Conservation (phyloP, 2,797 vertebrate species). For the Podarcis siculus region DNA sequence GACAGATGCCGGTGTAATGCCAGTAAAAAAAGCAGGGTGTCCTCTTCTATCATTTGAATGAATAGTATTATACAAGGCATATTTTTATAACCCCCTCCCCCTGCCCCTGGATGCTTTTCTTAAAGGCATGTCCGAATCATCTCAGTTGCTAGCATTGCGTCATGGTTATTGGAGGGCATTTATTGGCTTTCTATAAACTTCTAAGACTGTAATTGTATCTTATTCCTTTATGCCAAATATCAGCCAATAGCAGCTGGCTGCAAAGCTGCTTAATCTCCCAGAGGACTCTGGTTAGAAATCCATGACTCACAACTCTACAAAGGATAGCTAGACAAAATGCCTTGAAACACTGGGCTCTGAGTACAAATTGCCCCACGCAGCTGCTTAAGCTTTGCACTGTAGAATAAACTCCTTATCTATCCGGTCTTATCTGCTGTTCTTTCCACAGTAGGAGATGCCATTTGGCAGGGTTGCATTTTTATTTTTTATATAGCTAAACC, state of each 20-base stretch:
- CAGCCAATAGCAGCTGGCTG: constrained; percentile 76
- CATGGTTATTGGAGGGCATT: constrained; percentile 69
- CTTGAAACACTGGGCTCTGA: constrained; percentile 64
- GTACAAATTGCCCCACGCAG: constrained; percentile 58
- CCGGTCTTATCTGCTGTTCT: not conserved
- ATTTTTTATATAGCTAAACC: not conserved
- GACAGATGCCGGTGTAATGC: constrained; percentile 32
- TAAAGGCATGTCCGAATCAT: constrained; percentile 37
- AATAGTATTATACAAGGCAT: constrained; percentile 30
- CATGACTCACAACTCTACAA: constrained; percentile 71
- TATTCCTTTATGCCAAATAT: constrained; percentile 76
- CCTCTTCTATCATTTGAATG: constrained; percentile 1
- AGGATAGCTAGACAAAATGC: constrained; percentile 55
- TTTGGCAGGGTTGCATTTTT: not conserved
- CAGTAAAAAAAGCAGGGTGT: constrained; percentile 33
- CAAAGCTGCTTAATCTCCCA: constrained; percentile 79
- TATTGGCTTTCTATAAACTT: constrained; percentile 74
- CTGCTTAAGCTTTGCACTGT: constrained; percentile 53
- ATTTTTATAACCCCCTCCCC: constrained; percentile 27
- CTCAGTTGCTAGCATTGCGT: constrained; percentile 51
- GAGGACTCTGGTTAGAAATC: constrained; percentile 74
- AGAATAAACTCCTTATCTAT: constrained; percentile 6
- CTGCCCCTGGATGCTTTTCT: constrained; percentile 28
- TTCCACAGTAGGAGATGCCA: not conserved
- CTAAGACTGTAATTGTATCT: constrained; percentile 75